Base-by-base conservation (phyloP, 2,113 vertebrate genomes). In the Dipodomys stephensi region DNA sequence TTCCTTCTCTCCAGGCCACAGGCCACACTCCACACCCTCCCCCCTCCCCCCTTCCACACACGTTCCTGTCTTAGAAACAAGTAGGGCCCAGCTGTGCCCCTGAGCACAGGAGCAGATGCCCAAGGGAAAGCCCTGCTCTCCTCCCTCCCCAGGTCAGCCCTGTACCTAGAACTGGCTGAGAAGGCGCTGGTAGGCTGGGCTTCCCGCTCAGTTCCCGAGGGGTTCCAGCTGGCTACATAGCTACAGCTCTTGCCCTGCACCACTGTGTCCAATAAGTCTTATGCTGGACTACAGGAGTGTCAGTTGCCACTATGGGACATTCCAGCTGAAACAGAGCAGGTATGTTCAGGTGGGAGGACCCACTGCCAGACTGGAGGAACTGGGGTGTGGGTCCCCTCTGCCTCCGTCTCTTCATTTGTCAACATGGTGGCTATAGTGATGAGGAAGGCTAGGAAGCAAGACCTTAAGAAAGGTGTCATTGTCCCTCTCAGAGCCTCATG, bases 111-210 rank as follows among this genome's bases (percentile, higher is more conserved):
- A 92, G 53, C 90, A n/a, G 13, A n/a, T 35, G 49, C 86, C 57
- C 86, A 64, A 83, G 91, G 88, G 84, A 78, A 57, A 92, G 53
- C 28, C 35, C 53, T 81, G 93, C 69, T 71, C 60, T 96, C 23
- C 1, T 67, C 71, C 27, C 65, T 91, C 30, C 25, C 19, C 13
- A 6, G 79, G 82, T 90, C 83, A 83, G 64, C 65, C 12, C 22
- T 23, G 46, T 8, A 60, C 32, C 80, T 57, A 53, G 28, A 73
- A 86, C 73, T 32, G 91, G 78, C 57, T 82, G 72, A 68, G 81
- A 57, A 89, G 57, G 53, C 84, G 76, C 60, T 76, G 46, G 49
- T 19, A 23, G 79, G 39, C n/a, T 25, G 7, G 60, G 69, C 65
- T 60, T 35, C 53, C 53, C 62, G 60, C 44, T 62, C 46, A 10